phyloP scores from a whole-genome alignment of 2,113 vertebrate species.

The Ceuthmochares aereus region DNA sequence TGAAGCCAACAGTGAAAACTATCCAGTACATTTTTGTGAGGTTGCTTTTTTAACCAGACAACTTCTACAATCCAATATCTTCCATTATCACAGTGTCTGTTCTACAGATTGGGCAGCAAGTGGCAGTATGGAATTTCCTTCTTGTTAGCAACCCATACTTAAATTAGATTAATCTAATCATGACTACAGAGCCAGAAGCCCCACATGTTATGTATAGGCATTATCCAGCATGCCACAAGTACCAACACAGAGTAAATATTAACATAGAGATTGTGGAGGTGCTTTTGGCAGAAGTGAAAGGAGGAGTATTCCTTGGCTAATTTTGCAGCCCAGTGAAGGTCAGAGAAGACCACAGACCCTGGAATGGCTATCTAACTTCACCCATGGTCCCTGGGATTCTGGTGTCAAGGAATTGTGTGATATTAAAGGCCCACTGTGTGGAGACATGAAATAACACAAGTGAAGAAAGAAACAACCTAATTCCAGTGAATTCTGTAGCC shows the following conservation, averaged over 20 bases:
- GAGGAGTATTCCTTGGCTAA: background rate
- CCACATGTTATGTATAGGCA: background rate
- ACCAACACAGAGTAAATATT: background rate
- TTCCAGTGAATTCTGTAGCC: background rate
- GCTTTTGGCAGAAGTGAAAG: background rate
- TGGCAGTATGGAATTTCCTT: background rate
- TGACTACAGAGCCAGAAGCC: accelerated
- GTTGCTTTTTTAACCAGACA: background rate
- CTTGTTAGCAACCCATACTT: background rate
- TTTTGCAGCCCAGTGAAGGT: background rate
- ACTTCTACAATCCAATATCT: background rate
- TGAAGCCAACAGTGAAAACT: background rate
- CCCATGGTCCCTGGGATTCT: background rate
- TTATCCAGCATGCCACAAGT: background rate
- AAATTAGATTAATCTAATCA: background rate
- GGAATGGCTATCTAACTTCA: background rate
- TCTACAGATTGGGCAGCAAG: background rate
- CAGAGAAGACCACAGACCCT: background rate
- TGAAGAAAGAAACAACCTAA: background rate
- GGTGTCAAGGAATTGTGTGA: background rate
- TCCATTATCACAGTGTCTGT: background rate
- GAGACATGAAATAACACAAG: background rate
- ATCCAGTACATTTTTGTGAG: background rate
- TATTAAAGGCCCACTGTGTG: background rate
- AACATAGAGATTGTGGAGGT: background rate